Conservation (phyloP, 2,888 invertebrate genomes). For the Aspidapion aeneum region DNA sequence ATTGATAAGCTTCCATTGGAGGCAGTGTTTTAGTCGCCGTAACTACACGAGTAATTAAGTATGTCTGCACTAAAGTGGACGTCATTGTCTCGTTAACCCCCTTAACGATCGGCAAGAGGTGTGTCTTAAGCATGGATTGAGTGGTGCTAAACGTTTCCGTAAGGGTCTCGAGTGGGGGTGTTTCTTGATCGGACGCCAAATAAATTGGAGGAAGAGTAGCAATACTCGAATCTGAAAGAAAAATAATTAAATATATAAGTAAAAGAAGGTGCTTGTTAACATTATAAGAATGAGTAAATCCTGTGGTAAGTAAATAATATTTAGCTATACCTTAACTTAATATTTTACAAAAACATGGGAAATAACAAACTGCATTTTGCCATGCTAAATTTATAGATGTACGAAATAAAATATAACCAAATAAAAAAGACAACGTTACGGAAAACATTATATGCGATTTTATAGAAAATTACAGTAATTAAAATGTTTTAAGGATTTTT, state of each 20-base stretch:
- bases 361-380: too few species aligned
- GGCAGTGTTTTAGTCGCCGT: conserved; percentile 89
- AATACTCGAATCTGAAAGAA: conserved; percentile 68
- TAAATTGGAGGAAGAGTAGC: conserved; percentile 80
- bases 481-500: too few species aligned
- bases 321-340: too few species aligned
- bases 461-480: too few species aligned
- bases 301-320: too few species aligned
- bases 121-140: conserved; percentile 83
- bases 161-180: conserved; percentile 82
- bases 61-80: conserved; percentile 85
- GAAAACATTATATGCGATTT: too few species aligned
- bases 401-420: too few species aligned
- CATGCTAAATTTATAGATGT: too few species aligned
- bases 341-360: too few species aligned
- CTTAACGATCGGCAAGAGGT: conserved; percentile 78
- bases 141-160: conserved; percentile 92
- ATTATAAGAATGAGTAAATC: too few species aligned
- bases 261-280: too few species aligned
- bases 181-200: conserved; percentile 72
- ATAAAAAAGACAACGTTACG: too few species aligned
- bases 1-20: conserved; percentile 83
- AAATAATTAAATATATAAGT: neutral
- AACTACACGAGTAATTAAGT: conserved; percentile 62
- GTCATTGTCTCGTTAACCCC: conserved; percentile 70